These are phyloP conservation scores for Galeopsomyia nigrocyanea DNA, from an alignment of 2,888 invertebrate species.

Conservation along the genomic window DNA sequence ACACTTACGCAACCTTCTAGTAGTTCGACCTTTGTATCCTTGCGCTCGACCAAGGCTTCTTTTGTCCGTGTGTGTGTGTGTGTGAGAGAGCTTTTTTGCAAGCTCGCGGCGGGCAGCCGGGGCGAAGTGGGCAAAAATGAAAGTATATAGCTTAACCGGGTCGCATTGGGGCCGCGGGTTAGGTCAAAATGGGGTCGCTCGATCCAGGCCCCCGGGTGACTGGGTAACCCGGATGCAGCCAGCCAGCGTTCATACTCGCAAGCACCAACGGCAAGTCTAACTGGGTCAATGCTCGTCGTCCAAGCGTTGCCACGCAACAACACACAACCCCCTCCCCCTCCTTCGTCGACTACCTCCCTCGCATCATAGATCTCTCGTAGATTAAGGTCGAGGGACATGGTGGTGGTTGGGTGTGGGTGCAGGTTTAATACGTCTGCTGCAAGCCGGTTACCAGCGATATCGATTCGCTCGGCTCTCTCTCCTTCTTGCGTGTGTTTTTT, in stretches of 20 bases:
- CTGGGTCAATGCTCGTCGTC: conserved; percentile 61
- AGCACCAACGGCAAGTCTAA: conserved; percentile 40
- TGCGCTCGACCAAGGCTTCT: conserved; percentile 42
- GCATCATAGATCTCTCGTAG: not conserved
- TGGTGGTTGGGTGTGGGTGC: not conserved
- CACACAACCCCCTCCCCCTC: too few relatives aligned
- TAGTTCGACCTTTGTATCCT: conserved; percentile 49
- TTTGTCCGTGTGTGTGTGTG: not conserved
- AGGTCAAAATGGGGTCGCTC: conserved; percentile 63
- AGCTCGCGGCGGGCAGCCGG: conserved; percentile 3
- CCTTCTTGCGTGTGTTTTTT: too few relatives aligned
- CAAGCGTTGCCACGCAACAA: too few relatives aligned
- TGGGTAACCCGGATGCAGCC: conserved; percentile 60
- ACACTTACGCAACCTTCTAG: conserved; percentile 50
- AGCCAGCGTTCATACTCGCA: conserved; percentile 13
- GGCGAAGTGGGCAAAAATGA: conserved; percentile 43
- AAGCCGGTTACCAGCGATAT: conserved; percentile 10
- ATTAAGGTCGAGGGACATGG: conserved; percentile 39
- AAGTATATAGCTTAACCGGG: conserved; percentile 44
- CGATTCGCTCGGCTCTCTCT: not conserved
- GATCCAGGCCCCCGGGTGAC: conserved; percentile 63
- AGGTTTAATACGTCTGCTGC: not conserved
- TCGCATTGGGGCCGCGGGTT: conserved; percentile 1
- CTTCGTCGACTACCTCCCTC: not conserved
- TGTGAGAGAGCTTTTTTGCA: not conserved